Conservation (phyloP, 2,888 invertebrate species). For the Eumacrocentrus americanus region DNA sequence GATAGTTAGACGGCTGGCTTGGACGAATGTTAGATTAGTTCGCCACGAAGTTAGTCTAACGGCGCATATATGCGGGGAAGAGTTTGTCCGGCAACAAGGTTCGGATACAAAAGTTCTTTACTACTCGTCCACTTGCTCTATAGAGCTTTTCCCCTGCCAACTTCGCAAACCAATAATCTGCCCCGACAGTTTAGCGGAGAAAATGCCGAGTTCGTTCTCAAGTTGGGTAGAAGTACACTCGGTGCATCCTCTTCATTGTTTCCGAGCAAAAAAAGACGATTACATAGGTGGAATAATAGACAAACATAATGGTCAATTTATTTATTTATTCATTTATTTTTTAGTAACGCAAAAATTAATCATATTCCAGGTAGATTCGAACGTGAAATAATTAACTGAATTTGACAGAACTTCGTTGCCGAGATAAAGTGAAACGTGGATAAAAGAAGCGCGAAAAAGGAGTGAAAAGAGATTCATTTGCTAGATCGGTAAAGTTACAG, state of each 20-base stretch:
- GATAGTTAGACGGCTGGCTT: slow-evolving; percentile 36
- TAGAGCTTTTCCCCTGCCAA: slow-evolving; percentile 42
- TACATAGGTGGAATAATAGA: background rate
- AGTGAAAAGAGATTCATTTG: slow-evolving; percentile 23
- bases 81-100: slow-evolving; percentile 52
- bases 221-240: slow-evolving; percentile 16
- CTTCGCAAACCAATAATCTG: slow-evolving; percentile 55
- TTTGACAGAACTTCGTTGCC: background rate
- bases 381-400: background rate
- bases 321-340: too few species aligned
- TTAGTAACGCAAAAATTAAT: slow-evolving; percentile 14
- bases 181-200: slow-evolving; percentile 47
- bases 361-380: background rate
- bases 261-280: background rate
- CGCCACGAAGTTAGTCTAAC: slow-evolving; percentile 55
- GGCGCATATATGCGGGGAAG: slow-evolving; percentile 51
- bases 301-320: background rate
- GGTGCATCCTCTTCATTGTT: slow-evolving; percentile 1
- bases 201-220: slow-evolving; percentile 15
- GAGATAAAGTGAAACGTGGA: slow-evolving; percentile 2
- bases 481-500: slow-evolving; percentile 32
- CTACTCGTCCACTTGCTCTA: slow-evolving; percentile 34
- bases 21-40: slow-evolving; percentile 59
- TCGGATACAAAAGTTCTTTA: slow-evolving; percentile 51
- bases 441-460: background rate